Evolutionary conservation across 2,797 vertebrate genomes (phyloP).

Genomic region (Gadopsis marmoratus): DNA sequence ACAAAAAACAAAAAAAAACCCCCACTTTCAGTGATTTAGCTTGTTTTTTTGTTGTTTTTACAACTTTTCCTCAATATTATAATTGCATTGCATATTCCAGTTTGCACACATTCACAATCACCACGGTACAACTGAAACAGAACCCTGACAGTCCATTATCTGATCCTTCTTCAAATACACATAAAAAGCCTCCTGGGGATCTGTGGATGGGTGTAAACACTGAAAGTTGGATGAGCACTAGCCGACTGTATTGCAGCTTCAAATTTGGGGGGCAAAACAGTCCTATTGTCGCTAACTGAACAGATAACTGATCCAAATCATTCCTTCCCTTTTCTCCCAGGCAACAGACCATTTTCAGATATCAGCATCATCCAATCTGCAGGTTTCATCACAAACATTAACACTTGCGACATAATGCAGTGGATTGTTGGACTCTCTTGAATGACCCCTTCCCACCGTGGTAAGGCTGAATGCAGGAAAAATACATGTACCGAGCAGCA

Average conservation of each 20-base stretch:
- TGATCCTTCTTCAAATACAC: constrained; percentile 59
- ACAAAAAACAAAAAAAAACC: constrained; percentile 49
- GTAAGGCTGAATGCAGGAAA: constrained; percentile 58
- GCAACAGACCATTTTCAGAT: constrained; percentile 9
- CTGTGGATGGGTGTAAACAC: constrained; percentile 47
- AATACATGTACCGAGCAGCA: constrained; percentile 72
- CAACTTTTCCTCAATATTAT: constrained; percentile 36
- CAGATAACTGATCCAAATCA: constrained; percentile 19
- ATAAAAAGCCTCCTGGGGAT: constrained; percentile 33
- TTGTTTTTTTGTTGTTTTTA: not conserved
- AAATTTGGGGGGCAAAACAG: constrained; percentile 13
- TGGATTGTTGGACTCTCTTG: constrained; percentile 19
- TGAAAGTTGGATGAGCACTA: constrained; percentile 15
- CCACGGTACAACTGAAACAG: constrained; percentile 48
- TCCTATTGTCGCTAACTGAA: constrained; percentile 9
- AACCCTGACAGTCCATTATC: constrained; percentile 33
- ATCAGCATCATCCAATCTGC: constrained; percentile 8
- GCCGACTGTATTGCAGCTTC: constrained; percentile 4
- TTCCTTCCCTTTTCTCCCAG: not conserved
- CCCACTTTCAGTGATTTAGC: constrained; percentile 29
- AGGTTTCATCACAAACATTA: constrained; percentile 37
- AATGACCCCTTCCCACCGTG: constrained; percentile 15
- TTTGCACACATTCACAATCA: constrained; percentile 70
- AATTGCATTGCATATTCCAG: constrained; percentile 69
- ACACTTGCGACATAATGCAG: constrained; percentile 22